These are phyloP conservation scores for Lithophane leautieri DNA, from an alignment of 2,888 invertebrate genomes.

Conservation along the genomic window DNA sequence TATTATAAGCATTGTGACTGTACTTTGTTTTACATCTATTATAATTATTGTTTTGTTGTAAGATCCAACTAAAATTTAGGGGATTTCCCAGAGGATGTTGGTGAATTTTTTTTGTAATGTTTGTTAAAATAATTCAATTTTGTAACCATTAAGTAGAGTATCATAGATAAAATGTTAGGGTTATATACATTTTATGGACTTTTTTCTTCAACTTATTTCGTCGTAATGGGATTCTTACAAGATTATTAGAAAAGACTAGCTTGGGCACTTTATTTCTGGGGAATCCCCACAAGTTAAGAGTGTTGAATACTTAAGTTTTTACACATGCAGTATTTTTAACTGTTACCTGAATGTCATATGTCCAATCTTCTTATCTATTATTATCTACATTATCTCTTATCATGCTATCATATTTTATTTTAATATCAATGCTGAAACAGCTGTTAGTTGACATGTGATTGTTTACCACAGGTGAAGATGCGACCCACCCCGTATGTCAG, in stretches of 20 bases:
- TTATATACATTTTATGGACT: neutral
- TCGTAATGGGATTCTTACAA: slow-evolving; percentile 6
- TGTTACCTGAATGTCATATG: slow-evolving; percentile 7
- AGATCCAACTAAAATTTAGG: neutral
- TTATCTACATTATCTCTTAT: slow-evolving; percentile 19
- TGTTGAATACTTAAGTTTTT: slow-evolving; percentile 21
- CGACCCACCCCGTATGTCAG: slow-evolving; percentile 96
- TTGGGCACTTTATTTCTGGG: slow-evolving; percentile 21
- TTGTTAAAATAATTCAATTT: too few species aligned
- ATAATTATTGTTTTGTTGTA: neutral
- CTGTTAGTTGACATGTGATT: slow-evolving; percentile 33
- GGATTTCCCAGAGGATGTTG: neutral
- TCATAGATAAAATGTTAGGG: neutral
- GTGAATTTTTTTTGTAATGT: neutral
- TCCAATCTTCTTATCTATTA: slow-evolving; percentile 34
- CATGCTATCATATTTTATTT: slow-evolving; percentile 29
- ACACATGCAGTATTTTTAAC: slow-evolving; percentile 3
- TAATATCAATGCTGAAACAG: slow-evolving; percentile 28
- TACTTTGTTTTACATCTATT: neutral
- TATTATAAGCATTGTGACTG: neutral
- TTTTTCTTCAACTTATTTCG: slow-evolving; percentile 1
- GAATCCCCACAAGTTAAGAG: slow-evolving; percentile 37
- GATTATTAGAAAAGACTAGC: neutral
- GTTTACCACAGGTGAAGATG: slow-evolving; percentile 93
- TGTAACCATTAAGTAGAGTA: neutral